Percentiles rank a stretch among this genome's conserved stretches.
phyloP scores from a whole-genome alignment of 2,888 invertebrate genomes.

The Pelosia muscerda region DNA sequence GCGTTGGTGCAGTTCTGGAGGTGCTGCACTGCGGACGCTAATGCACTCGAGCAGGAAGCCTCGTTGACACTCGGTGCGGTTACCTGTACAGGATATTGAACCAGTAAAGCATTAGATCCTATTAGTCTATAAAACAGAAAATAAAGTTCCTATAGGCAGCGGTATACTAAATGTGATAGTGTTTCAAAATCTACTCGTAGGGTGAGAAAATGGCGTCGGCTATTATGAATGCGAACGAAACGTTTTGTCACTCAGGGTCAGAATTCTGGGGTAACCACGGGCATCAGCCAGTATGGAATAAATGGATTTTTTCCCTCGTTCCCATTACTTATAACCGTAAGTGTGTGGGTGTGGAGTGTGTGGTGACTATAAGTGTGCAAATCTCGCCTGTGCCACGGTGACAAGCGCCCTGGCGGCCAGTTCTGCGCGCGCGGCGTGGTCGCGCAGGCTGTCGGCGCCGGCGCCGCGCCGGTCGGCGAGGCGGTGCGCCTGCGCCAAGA shows the following conservation, averaged over 20 bases:
- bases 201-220: too few species aligned
- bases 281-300: too few species aligned
- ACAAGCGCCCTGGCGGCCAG: slow-evolving; percentile 60
- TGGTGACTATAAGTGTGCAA: too few species aligned
- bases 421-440: slow-evolving; percentile 49
- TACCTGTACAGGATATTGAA: slow-evolving; percentile 40
- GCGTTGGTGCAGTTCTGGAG: slow-evolving; percentile 37
- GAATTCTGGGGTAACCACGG: too few species aligned
- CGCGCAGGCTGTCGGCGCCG: slow-evolving; percentile 39
- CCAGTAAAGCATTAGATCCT: background rate
- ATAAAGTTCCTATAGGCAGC: too few species aligned
- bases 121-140: too few species aligned
- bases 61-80: slow-evolving; percentile 54
- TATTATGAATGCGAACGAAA: too few species aligned
- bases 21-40: slow-evolving; percentile 31
- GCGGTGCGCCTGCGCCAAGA: slow-evolving; percentile 55
- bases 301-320: background rate
- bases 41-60: slow-evolving; percentile 47
- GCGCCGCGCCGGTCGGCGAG: slow-evolving; percentile 46
- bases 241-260: too few species aligned
- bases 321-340: background rate
- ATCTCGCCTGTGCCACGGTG: slow-evolving; percentile 60
- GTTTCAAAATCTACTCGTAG: too few species aligned
- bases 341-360: too few species aligned
- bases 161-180: too few species aligned